Evolutionary conservation across 1,140 invertebrate genomes (phyloP), one percentile per base, ranked within the genome.

Genomic region (Himalopsyche phryganea): DNA sequence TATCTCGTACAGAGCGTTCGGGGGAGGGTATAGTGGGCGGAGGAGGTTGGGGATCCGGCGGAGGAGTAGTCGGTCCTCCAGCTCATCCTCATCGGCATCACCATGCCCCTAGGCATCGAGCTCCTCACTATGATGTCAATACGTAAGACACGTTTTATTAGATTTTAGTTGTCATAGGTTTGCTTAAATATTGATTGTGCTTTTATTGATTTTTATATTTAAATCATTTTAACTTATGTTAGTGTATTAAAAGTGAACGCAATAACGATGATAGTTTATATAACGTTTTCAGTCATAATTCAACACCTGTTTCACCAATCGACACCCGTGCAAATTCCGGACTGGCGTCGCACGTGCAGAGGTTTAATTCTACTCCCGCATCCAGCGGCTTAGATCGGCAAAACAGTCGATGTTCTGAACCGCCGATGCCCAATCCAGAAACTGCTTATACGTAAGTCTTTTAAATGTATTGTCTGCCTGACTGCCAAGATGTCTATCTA

Each of bases 1-100:
- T 96, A 48, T 91, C 92, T 18, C 79, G 90, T 51, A 90, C 88
- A 14, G 74, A 78, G 58, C 46, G 63, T 6, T 60, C 58, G 10
- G 58, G 58, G 19, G 62, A 64, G 9, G 53, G 49, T 9, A 19
- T 50, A 9, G 40, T 32, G 6, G 58, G 58, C 7, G 51, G 50
- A 1, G 77, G 79, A 59, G 78, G 74, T 52, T 68, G 76, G 57
- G 68, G 78, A 28, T 79, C 79, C 61, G 67, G 74, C 52, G 74
- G 76, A 60, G 72, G 74, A 65, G 74, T 76, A 52, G 71, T 75
- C 38, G 73, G 78, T 61, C 77, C 79, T 45, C 69, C 71, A 2
- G 64, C 70, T 15, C 70, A 73, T 65, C 71, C 74, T 19, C 66
- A 68, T 54, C 62, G 67, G 33, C 68, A 65, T 42, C 69, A 74